Evolutionary conservation across 2,113 vertebrate genomes (phyloP), one percentile per base, ranked within the genome.

Genomic region (Lota lota): DNA sequence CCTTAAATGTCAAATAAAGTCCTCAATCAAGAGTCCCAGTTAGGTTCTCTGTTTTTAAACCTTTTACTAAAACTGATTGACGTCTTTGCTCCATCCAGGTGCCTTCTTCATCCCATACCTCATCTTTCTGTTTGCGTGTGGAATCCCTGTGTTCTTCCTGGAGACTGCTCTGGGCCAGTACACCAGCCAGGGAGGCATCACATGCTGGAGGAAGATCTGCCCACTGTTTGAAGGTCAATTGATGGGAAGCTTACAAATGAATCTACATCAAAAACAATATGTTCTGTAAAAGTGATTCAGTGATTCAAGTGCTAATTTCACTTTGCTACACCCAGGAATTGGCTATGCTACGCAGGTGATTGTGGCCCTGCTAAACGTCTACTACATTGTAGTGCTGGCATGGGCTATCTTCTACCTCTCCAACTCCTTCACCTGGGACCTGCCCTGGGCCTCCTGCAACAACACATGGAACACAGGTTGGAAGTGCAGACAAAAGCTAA

Each of bases 51-150:
- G 28, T 33, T 33, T 33, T 33, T 33, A 33, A 4, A 33, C 4
- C 7, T 33, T 28, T 33, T 33, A 33, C 28, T 33, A 33, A 33
- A 6, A 21, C 16, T 8, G 1, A 67, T 71, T 24, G 33, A 65
- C 70, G 20, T 71, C 1, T 72, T n/a, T 67, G 56, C 14, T 50
- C 33, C 2, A n/a, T 2, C 16, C 83, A 98, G 96, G 97, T 83
- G 96, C 97, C 22, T 99, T 99, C 87, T 96, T 99, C 84, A 98
- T 99, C 70, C 97, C 97, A 22, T 99, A 99, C 88, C 92, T 99
- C 85, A 95, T 98, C 85, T 99, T 99, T 87, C 91, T 99, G 63
- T 94, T 97, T 83, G 94, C 94, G 72, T 99, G 97, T 18, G 96
- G 96, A 62, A 96, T 99, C 72, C 96, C 97, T 0, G 86, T 99